These are phyloP conservation scores for Sitophilus oryzae DNA, from an alignment of 1,140 invertebrate species.

Conservation along the genomic window DNA sequence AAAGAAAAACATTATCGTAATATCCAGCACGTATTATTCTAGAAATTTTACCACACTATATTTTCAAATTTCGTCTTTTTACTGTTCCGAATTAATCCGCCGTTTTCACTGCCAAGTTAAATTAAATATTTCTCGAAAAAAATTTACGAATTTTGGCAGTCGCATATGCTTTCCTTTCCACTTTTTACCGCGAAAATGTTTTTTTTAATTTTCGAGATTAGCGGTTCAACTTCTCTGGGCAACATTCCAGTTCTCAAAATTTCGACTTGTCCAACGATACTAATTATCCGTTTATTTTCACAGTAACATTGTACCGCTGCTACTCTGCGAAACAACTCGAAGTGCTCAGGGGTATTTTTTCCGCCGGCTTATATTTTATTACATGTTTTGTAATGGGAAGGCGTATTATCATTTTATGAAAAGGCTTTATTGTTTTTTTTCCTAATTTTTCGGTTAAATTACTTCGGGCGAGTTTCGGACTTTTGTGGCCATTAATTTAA, in stretches of 20 bases:
- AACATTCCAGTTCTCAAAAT: slow-evolving; percentile 3
- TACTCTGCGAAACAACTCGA: not conserved
- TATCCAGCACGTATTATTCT: no score
- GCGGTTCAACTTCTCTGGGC: slow-evolving; percentile 12
- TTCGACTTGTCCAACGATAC: not conserved
- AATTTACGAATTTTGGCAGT: slow-evolving; percentile 14
- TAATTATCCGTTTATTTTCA: not conserved
- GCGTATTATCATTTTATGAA: no score
- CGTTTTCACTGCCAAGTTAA: slow-evolving; percentile 12
- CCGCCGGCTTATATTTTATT: no score
- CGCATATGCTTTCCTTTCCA: slow-evolving; percentile 10
- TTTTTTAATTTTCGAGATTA: slow-evolving; percentile 14
- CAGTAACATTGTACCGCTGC: not conserved
- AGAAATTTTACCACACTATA: no score
- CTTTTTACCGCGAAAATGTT: slow-evolving; percentile 17
- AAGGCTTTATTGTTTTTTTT: no score
- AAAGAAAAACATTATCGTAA: no score
- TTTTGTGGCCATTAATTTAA: no score
- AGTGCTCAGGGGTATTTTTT: no score
- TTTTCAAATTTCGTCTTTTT: slow-evolving; percentile 6
- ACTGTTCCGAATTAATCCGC: slow-evolving; percentile 6
- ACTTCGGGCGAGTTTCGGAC: no score
- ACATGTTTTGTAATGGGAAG: no score
- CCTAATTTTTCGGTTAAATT: no score
- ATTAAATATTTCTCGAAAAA: slow-evolving; percentile 17